These are phyloP conservation scores for Rallus limicola DNA, from an alignment of 2,113 vertebrate species.

Conservation along the genomic window DNA sequence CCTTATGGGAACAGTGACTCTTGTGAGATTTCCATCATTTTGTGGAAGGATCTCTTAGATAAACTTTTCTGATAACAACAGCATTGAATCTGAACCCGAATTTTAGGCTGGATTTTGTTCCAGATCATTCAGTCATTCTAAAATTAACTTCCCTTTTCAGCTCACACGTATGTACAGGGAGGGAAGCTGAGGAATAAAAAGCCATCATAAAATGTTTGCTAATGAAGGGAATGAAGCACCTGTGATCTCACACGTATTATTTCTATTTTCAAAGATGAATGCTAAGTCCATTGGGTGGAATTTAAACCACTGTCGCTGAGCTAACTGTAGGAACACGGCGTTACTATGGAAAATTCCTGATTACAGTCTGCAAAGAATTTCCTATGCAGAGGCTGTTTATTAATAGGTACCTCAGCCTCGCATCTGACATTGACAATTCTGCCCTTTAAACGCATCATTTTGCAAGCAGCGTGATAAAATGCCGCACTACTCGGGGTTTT, in stretches of 20 bases:
- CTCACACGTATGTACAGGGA: neutral
- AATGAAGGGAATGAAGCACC: conserved; percentile 36
- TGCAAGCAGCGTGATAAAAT: conserved; percentile 67
- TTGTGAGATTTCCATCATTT: neutral
- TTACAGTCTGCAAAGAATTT: conserved; percentile 72
- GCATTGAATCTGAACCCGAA: neutral
- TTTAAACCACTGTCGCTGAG: conserved; percentile 61
- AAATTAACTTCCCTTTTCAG: conserved; percentile 41
- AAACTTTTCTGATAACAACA: neutral
- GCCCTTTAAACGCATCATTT: conserved; percentile 69
- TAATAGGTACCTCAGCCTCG: conserved; percentile 67
- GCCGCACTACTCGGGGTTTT: neutral
- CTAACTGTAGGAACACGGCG: conserved; percentile 57
- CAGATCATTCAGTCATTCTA: conserved; percentile 28
- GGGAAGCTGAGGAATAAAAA: neutral
- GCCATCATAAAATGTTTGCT: conserved; percentile 4
- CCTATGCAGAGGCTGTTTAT: conserved; percentile 72
- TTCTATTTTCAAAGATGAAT: conserved; percentile 50
- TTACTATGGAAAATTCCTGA: conserved; percentile 79
- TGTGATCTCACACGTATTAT: conserved; percentile 51
- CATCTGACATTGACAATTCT: conserved; percentile 70
- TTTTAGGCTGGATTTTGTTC: conserved; percentile 9
- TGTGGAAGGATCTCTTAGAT: neutral
- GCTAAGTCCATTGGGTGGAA: conserved; percentile 66
- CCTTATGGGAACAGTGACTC: neutral